These are phyloP conservation scores for Aeoliscus strigatus DNA, from an alignment of 2,797 vertebrate genomes.

Conservation along the genomic window DNA sequence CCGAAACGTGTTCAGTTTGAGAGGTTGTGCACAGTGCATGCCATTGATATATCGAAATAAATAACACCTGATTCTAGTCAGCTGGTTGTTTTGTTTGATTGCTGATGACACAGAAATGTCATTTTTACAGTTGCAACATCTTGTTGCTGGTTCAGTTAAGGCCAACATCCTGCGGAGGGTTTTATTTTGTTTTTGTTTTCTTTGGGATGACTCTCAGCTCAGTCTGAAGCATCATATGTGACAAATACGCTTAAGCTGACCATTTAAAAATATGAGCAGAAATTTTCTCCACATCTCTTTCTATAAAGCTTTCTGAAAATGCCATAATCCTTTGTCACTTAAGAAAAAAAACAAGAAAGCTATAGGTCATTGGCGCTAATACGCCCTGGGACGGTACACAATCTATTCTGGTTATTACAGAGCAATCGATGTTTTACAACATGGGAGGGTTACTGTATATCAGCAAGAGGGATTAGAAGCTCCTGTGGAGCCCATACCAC, in stretches of 20 bases:
- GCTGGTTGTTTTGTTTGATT: too few relatives aligned
- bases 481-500: slow-evolving; percentile 39
- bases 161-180: neutral
- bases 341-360: slow-evolving; percentile 5
- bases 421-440: slow-evolving; percentile 52
- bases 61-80: too few relatives aligned
- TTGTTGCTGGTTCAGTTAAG: too few relatives aligned
- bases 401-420: slow-evolving; percentile 43
- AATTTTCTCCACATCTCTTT: neutral
- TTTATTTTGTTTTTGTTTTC: slow-evolving; percentile 8
- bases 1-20: too few relatives aligned
- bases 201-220: slow-evolving; percentile 1
- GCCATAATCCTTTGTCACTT: slow-evolving; percentile 5
- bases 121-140: too few relatives aligned
- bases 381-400: slow-evolving; percentile 16
- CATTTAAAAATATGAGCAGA: slow-evolving; percentile 8
- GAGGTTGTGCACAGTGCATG: too few relatives aligned
- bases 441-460: slow-evolving; percentile 34
- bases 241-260: slow-evolving; percentile 9
- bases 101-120: too few relatives aligned
- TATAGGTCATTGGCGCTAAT: slow-evolving; percentile 14
- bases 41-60: too few relatives aligned
- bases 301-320: neutral
- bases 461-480: slow-evolving; percentile 47
- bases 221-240: slow-evolving; percentile 1